Evolutionary conservation across 2,888 invertebrate species (phyloP).

Genomic region (Volucella bombylans): DNA sequence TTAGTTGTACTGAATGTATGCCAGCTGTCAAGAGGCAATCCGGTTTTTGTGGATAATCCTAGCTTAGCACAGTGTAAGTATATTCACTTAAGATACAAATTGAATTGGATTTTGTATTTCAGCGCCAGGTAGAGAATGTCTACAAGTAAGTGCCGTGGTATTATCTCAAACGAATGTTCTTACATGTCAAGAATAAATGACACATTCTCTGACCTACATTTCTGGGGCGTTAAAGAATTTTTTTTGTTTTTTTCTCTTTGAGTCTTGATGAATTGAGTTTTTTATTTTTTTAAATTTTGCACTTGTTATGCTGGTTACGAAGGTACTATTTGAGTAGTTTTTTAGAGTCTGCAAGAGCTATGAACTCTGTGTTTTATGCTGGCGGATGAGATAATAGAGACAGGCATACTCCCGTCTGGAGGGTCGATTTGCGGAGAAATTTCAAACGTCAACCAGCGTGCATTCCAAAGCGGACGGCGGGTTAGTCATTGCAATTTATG

Average conservation of each 20-base stretch:
- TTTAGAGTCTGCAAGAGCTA: constrained; percentile 9
- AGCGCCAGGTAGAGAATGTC: constrained; percentile 21
- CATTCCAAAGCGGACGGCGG: too few relatives aligned
- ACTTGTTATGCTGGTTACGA: constrained; percentile 52
- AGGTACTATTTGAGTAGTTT: constrained; percentile 23
- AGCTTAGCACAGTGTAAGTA: constrained; percentile 83
- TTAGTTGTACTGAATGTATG: constrained; percentile 76
- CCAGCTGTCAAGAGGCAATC: constrained; percentile 78
- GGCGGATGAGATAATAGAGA: constrained; percentile 51
- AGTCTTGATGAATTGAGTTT: background rate
- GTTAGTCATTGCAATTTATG: background rate
- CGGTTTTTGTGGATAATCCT: constrained; percentile 82
- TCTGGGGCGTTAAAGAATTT: constrained; percentile 42
- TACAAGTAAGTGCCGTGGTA: background rate
- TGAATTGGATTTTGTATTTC: constrained; percentile 20
- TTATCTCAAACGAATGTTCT: background rate
- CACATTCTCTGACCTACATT: constrained; percentile 68
- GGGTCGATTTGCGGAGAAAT: constrained; percentile 39
- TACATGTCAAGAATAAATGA: constrained; percentile 61
- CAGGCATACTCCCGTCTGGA: constrained; percentile 9
- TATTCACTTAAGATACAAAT: constrained; percentile 28
- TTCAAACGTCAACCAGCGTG: background rate
- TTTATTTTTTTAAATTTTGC: background rate
- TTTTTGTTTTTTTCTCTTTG: constrained; percentile 2
- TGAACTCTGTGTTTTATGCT: constrained; percentile 31